Evolutionary conservation across 1,140 invertebrate genomes (phyloP).

Genomic region (Portunus trituberculatus): DNA sequence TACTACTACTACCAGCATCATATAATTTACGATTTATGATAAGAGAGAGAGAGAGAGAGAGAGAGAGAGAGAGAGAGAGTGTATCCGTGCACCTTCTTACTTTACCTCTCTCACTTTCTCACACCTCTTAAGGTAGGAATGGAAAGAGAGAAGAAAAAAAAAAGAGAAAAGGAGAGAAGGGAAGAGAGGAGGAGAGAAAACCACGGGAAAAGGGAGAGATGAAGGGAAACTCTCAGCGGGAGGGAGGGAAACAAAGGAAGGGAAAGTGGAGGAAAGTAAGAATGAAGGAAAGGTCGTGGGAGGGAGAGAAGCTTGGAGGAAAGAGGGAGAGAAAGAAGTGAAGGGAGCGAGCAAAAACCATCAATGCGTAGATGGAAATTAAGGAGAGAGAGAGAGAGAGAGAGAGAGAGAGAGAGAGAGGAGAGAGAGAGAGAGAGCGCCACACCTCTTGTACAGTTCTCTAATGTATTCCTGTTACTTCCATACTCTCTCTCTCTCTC

Average conservation of each 20-base stretch:
- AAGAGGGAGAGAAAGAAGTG: not conserved
- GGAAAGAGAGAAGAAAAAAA: not conserved
- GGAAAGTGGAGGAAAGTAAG: not conserved
- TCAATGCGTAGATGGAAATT: not conserved
- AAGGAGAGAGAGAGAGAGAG: slow-evolving; percentile 30
- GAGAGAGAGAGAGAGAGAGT: slow-evolving; percentile 34
- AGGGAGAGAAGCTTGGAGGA: not conserved
- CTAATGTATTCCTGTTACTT: not conserved
- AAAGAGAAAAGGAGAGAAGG: slow-evolving; percentile 13
- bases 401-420: slow-evolving; percentile 28
- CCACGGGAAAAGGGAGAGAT: slow-evolving; percentile 1
- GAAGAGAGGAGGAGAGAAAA: slow-evolving; percentile 3
- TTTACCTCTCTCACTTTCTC: not conserved
- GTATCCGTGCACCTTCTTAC: not conserved
- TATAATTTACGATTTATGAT: not conserved
- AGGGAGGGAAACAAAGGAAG: not conserved
- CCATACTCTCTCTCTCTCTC: not conserved
- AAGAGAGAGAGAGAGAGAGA: slow-evolving; percentile 28
- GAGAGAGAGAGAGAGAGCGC: slow-evolving; percentile 30
- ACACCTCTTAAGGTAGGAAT: not conserved
- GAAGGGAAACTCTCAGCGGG: not conserved
- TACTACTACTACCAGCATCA: not conserved
- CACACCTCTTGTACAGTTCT: not conserved
- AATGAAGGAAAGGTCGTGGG: slow-evolving; percentile 28
- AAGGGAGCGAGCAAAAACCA: too few relatives aligned